phyloP scores from a whole-genome alignment of 2,113 vertebrate species.

The Bos indicus region DNA sequence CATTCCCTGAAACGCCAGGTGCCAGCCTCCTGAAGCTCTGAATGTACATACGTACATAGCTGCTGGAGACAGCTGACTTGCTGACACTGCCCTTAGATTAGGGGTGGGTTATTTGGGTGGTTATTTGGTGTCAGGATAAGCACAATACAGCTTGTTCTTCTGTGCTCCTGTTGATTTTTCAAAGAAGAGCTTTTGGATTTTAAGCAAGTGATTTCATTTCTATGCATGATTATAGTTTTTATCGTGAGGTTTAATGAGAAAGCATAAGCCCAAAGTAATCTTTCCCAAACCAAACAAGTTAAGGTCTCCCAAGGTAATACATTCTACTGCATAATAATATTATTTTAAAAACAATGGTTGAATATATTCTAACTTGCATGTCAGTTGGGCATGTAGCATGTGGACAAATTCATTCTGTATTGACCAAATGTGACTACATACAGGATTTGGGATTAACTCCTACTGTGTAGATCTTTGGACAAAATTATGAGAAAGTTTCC shows the following conservation, averaged over 20 bases:
- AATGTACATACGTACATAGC: fast-evolving
- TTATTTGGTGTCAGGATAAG: background rate
- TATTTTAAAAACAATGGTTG: background rate
- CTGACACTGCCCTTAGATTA: background rate
- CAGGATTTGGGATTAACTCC: background rate
- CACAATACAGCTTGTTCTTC: background rate
- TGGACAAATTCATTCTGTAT: background rate
- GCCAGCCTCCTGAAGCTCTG: background rate
- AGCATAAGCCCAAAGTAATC: background rate
- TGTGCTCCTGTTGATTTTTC: background rate
- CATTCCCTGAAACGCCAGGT: background rate
- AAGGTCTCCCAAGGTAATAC: background rate
- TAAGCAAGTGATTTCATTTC: background rate
- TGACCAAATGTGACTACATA: background rate
- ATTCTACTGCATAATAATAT: background rate
- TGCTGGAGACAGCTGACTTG: background rate
- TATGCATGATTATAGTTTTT: background rate
- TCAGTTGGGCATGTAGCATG: background rate
- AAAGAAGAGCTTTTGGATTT: background rate
- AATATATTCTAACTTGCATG: slow-evolving; percentile 7
- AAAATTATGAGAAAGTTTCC: background rate
- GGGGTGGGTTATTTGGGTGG: background rate
- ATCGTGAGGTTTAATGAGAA: slow-evolving; percentile 8
- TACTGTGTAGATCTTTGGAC: background rate
- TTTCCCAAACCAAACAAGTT: background rate